Percentiles rank a stretch among this genome's conserved stretches.
Conservation (phyloP, 35 echinoderm and acorn worm species). For the Heliocidaris erythrogramma region DNA sequence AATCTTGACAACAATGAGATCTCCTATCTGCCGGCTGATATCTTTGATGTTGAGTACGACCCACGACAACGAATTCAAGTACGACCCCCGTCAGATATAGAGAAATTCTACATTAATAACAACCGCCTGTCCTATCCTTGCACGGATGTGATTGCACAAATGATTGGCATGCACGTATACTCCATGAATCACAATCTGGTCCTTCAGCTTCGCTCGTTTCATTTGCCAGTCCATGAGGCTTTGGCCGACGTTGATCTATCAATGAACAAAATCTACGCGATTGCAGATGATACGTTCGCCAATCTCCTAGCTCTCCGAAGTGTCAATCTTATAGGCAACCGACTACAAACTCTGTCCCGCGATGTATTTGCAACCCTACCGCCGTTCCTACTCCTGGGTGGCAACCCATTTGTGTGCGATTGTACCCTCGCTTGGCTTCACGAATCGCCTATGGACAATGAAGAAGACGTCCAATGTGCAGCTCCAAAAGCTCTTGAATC, state of each 20-base stretch:
- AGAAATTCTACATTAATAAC: conserved; percentile 21
- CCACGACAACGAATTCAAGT: neutral
- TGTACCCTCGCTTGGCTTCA: neutral
- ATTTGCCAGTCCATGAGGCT: neutral
- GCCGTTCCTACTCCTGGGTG: neutral
- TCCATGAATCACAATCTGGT: neutral
- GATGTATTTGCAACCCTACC: neutral
- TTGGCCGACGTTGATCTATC: conserved; percentile 8
- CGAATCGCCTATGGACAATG: neutral
- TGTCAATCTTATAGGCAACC: neutral
- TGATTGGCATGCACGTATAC: neutral
- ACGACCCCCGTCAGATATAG: neutral
- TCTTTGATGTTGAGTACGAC: neutral
- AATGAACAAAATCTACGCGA: neutral
- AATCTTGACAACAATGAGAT: conserved; percentile 30
- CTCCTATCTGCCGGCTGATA: neutral
- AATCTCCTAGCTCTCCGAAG: conserved; percentile 9
- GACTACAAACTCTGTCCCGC: neutral
- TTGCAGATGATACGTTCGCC: neutral
- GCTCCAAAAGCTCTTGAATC: neutral
- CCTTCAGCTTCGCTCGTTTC: neutral
- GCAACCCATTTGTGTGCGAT: conserved; percentile 26
- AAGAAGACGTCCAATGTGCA: neutral
- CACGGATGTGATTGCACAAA: neutral
- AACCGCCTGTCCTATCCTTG: neutral